Conservation (phyloP, 23 tunicate species). For the Corella eumyota region DNA sequence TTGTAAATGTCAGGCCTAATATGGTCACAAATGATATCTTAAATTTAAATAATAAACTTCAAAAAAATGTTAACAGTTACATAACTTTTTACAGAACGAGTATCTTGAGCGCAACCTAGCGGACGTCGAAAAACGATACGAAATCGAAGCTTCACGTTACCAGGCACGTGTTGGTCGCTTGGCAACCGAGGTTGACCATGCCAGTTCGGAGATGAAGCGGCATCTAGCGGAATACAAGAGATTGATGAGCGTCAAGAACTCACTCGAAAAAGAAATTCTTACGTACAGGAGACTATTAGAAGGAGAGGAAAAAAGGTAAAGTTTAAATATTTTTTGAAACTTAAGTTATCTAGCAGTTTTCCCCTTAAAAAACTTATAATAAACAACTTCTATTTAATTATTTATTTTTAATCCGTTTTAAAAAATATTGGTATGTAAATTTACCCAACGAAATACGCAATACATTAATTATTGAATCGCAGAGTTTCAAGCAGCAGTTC, state of each 20-base stretch:
- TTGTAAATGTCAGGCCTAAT: too few relatives aligned
- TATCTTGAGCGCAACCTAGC: conserved; percentile 98
- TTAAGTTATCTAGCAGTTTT: too few relatives aligned
- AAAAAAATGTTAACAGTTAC: too few relatives aligned
- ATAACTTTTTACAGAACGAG: conserved; percentile 88
- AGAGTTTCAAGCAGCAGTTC: conserved; percentile 26
- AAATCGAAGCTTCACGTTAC: conserved; percentile 65
- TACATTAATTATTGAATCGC: too few relatives aligned
- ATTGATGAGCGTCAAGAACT: conserved; percentile 83
- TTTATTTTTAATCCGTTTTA: too few relatives aligned
- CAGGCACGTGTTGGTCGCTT: conserved; percentile 61
- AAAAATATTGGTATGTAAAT: too few relatives aligned
- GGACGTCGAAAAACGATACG: conserved; percentile 96
- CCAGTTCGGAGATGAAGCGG: conserved; percentile 81
- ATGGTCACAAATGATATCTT: too few relatives aligned
- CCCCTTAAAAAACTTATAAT: too few relatives aligned
- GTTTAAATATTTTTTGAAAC: background rate
- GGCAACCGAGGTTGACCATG: conserved; percentile 59
- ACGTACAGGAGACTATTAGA: conserved; percentile 86
- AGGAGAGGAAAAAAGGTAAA: conserved; percentile 77
- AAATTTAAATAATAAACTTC: too few relatives aligned
- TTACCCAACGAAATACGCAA: too few relatives aligned
- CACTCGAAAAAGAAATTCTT: conserved; percentile 86
- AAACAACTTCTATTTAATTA: too few relatives aligned
- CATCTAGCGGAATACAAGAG: conserved; percentile 96